phyloP scores from a whole-genome alignment of 2,797 vertebrate species.

The Dendrocincla tyrannina region DNA sequence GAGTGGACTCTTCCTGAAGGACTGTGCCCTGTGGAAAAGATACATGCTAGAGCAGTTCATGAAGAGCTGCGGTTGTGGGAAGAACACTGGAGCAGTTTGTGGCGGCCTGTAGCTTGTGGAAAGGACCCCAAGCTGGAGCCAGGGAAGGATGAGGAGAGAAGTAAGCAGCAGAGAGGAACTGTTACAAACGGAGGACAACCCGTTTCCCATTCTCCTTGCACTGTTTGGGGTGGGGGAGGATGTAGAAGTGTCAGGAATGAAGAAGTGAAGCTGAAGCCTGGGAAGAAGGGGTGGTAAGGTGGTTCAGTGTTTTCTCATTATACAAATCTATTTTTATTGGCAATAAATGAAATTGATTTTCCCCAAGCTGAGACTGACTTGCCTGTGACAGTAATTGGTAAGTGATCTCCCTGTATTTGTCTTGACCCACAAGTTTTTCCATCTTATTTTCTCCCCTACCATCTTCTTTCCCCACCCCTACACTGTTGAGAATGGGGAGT shows the following conservation, averaged over 20 bases:
- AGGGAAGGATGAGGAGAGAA: neutral
- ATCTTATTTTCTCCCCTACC: neutral
- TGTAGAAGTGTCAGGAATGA: neutral
- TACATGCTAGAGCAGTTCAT: accelerated
- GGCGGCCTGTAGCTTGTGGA: neutral
- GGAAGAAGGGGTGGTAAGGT: neutral
- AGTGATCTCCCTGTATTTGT: neutral
- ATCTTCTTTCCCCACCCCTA: neutral
- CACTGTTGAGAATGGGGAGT: neutral
- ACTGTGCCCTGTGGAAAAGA: neutral
- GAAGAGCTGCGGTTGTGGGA: neutral
- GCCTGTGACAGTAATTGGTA: neutral
- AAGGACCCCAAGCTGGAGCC: neutral
- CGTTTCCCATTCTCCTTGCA: neutral
- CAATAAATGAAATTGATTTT: neutral
- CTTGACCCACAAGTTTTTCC: neutral
- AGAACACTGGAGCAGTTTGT: neutral
- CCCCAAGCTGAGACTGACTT: neutral
- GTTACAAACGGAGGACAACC: neutral
- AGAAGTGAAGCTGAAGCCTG: neutral
- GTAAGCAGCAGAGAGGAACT: neutral
- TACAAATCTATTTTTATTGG: neutral
- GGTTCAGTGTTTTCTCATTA: neutral
- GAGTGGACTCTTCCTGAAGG: neutral
- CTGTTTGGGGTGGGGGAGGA: neutral